These are phyloP conservation scores for Leptobrachium leishanense DNA, from an alignment of 2,113 vertebrate species.

Conservation along the genomic window DNA sequence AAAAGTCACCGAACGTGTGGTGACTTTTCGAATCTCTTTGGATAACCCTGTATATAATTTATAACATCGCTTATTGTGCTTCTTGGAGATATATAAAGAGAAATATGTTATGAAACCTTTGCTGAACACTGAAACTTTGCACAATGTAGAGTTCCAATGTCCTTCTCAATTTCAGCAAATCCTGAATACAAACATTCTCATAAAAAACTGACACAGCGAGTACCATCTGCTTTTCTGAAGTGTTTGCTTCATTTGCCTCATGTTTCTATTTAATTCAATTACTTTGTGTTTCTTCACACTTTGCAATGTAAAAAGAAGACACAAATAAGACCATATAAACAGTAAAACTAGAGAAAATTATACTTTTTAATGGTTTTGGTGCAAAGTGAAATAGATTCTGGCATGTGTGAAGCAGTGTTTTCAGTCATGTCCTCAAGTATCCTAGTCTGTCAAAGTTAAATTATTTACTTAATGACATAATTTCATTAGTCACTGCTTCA, in stretches of 20 bases:
- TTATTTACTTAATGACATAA: too few species aligned
- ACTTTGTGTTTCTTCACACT: slow-evolving; percentile 16
- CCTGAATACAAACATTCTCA: neutral
- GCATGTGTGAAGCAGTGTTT: neutral
- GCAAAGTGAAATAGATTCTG: neutral
- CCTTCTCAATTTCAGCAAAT: neutral
- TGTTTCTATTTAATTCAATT: slow-evolving; percentile 15
- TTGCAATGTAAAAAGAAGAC: neutral
- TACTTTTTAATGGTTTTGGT: neutral
- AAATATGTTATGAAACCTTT: too few species aligned
- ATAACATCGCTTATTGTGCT: too few species aligned
- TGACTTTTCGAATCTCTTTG: too few species aligned
- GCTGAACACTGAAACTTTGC: too few species aligned
- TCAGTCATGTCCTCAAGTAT: too few species aligned
- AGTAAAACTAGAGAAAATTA: neutral
- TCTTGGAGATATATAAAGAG: too few species aligned
- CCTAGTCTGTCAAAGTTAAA: too few species aligned
- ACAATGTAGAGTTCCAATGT: too few species aligned
- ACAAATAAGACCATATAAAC: neutral
- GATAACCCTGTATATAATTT: too few species aligned
- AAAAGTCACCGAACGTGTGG: too few species aligned
- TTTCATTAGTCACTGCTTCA: too few species aligned
- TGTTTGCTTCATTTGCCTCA: slow-evolving; percentile 19
- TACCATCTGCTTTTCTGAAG: slow-evolving; percentile 30
- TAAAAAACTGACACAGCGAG: slow-evolving; percentile 1